Percentiles rank a stretch among this genome's conserved stretches.
Evolutionary conservation across 2,888 invertebrate species (phyloP).

Genomic region (Panzeria rudis): DNA sequence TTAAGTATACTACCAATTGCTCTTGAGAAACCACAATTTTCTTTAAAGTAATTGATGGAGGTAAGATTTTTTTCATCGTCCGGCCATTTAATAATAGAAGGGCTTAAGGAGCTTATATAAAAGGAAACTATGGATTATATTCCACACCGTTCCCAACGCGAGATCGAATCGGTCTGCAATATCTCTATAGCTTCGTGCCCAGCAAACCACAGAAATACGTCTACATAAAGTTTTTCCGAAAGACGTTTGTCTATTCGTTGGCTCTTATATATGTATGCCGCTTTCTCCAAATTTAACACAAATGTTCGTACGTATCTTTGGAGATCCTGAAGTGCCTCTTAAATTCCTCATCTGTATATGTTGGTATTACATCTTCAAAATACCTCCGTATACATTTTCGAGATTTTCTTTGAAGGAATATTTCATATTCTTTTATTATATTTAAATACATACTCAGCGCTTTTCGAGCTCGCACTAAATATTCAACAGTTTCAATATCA

Average conservation of each 20-base stretch:
- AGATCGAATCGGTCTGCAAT: slow-evolving; percentile 32
- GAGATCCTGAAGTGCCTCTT: slow-evolving; percentile 33
- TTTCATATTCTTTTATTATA: slow-evolving; percentile 2
- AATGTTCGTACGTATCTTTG: slow-evolving; percentile 15
- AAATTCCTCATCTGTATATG: too few relatives aligned
- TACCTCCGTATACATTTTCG: slow-evolving; percentile 6
- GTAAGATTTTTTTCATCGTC: too few relatives aligned
- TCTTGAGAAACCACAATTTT: slow-evolving; percentile 17
- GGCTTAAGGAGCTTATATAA: slow-evolving; percentile 47
- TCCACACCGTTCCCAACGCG: not conserved
- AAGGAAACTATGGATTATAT: slow-evolving; percentile 22
- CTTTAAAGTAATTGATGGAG: too few relatives aligned
- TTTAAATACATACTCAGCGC: slow-evolving; percentile 4
- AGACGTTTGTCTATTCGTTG: slow-evolving; percentile 32
- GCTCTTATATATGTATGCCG: slow-evolving; percentile 4
- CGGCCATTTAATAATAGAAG: too few relatives aligned
- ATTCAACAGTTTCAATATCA: slow-evolving; percentile 18
- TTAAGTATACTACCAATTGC: slow-evolving; percentile 44
- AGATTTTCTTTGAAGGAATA: slow-evolving; percentile 21
- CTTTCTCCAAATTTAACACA: slow-evolving; percentile 26
- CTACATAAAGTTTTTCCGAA: slow-evolving; percentile 3
- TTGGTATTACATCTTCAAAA: too few relatives aligned
- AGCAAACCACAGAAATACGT: slow-evolving; percentile 51
- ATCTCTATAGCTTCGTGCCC: slow-evolving; percentile 52
- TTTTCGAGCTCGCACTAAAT: slow-evolving; percentile 7